These are phyloP conservation scores for Phalloptychus januarius DNA, from an alignment of 2,797 vertebrate species.

Conservation along the genomic window DNA sequence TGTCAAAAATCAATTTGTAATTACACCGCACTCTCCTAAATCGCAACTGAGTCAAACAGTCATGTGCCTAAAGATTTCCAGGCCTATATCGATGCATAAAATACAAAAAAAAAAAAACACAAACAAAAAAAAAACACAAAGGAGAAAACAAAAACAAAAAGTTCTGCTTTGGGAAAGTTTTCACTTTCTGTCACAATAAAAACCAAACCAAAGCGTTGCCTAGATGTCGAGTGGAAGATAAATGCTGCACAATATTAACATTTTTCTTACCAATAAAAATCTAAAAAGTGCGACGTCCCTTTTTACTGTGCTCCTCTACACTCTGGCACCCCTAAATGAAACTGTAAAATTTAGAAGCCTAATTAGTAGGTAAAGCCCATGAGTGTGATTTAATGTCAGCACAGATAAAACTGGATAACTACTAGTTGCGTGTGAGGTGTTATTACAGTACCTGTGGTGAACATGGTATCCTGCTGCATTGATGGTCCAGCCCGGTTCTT, in stretches of 20 bases:
- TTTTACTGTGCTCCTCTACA: not conserved
- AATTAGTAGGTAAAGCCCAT: not conserved
- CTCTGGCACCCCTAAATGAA: not conserved
- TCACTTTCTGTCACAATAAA: not conserved
- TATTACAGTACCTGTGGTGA: conserved; percentile 79
- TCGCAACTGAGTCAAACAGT: not conserved
- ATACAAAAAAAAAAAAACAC: not conserved
- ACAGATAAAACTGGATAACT: not conserved
- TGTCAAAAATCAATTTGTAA: not conserved
- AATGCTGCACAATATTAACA: not conserved
- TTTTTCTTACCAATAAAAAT: not conserved
- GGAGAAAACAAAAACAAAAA: not conserved
- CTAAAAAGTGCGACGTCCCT: not conserved
- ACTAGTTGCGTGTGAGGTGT: not conserved
- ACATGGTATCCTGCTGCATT: conserved; percentile 81
- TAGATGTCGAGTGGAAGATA: not conserved
- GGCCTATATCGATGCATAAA: not conserved
- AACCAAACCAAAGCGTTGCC: not conserved
- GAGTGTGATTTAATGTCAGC: not conserved
- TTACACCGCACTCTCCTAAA: not conserved
- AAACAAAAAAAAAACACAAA: not conserved
- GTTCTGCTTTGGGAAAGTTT: not conserved
- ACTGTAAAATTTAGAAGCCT: not conserved
- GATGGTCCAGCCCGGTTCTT: conserved; percentile 78
- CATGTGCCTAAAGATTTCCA: not conserved